These are phyloP conservation scores for Anhinga rufa DNA, from an alignment of 2,113 vertebrate genomes.

Conservation along the genomic window DNA sequence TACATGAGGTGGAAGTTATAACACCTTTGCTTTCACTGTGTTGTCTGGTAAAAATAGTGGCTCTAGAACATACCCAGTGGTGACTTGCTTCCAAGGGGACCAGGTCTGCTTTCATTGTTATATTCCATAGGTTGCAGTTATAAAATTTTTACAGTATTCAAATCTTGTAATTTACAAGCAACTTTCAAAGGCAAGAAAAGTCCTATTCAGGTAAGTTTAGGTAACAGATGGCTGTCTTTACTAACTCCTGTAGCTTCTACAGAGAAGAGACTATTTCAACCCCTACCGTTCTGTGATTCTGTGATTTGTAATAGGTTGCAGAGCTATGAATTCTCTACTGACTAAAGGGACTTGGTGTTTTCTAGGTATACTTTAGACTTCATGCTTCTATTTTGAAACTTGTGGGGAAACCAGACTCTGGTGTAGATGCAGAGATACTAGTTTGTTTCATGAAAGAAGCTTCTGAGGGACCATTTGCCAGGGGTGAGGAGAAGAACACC, in stretches of 20 bases:
- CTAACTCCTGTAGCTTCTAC: background rate
- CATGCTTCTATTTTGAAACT: conserved; percentile 93
- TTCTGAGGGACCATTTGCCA: conserved; percentile 90
- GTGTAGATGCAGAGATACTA: conserved; percentile 83
- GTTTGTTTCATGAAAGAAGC: conserved; percentile 89
- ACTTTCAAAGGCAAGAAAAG: background rate
- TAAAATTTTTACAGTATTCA: background rate
- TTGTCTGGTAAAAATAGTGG: background rate
- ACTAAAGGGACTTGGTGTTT: background rate
- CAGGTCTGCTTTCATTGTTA: background rate
- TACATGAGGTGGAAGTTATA: background rate
- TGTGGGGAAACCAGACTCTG: conserved; percentile 75
- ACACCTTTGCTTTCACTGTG: background rate
- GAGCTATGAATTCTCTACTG: background rate
- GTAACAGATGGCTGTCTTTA: background rate
- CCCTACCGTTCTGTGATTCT: too few relatives aligned
- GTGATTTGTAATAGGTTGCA: background rate
- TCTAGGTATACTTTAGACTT: conserved; percentile 90
- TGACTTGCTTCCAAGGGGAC: background rate
- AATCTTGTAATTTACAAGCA: background rate
- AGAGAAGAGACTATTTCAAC: background rate
- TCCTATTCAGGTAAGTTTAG: background rate
- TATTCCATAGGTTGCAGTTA: background rate
- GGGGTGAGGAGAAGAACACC: conserved; percentile 95
- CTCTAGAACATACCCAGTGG: background rate